These are phyloP conservation scores for Lithophane leautieri DNA, from an alignment of 2,888 invertebrate genomes.

Conservation along the genomic window DNA sequence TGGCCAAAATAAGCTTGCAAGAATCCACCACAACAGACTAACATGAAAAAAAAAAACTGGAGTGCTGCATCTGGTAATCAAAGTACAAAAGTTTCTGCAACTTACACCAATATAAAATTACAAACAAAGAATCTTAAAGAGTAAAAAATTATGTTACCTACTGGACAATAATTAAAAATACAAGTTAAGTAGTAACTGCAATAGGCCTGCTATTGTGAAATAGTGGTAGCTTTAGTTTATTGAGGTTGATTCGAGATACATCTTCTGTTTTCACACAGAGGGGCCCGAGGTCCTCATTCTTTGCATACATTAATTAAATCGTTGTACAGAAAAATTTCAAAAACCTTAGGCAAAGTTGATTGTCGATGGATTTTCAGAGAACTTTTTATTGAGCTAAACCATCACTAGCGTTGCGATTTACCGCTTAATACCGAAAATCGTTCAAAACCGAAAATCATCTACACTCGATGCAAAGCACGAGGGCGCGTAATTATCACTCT, in stretches of 20 bases:
- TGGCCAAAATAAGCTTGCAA: not conserved
- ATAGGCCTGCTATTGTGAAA: slow-evolving; percentile 52
- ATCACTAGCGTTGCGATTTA: not conserved
- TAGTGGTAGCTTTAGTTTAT: slow-evolving; percentile 32
- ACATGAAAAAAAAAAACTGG: not conserved
- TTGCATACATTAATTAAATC: not conserved
- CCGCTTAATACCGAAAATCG: not conserved
- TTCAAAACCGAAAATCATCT: not conserved
- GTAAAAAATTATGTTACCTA: slow-evolving; percentile 30
- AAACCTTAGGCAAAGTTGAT: too few species aligned
- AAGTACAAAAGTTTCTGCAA: slow-evolving; percentile 34
- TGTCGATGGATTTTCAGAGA: not conserved
- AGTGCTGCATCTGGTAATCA: slow-evolving; percentile 7
- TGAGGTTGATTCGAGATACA: slow-evolving; percentile 20
- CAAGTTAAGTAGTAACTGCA: slow-evolving; percentile 25
- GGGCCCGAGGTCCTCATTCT: too few species aligned
- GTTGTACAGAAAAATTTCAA: not conserved
- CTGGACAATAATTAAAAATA: slow-evolving; percentile 28
- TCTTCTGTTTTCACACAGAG: not conserved
- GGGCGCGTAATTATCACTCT: not conserved
- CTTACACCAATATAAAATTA: slow-evolving; percentile 40
- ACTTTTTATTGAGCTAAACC: not conserved
- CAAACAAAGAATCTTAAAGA: slow-evolving; percentile 13
- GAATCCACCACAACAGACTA: not conserved
- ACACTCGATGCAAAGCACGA: not conserved